Percentiles rank a stretch among this genome's conserved stretches.
Conservation (phyloP, 1,140 invertebrate species). For the Brachionus manjavacas region DNA sequence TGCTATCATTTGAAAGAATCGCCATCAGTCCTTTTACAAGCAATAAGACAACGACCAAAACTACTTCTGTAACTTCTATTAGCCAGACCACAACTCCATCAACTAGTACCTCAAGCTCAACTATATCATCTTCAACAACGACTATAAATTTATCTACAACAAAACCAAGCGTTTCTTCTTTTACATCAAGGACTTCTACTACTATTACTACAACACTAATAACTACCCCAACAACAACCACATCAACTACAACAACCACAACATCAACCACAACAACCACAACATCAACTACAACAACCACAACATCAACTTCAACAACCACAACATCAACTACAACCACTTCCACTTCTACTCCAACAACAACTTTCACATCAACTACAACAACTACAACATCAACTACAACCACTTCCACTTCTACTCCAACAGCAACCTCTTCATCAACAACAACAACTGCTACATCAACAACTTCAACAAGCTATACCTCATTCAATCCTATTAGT, state of each 20-base stretch:
- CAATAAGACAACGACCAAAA: not conserved
- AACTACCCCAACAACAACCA: not conserved
- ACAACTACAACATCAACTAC: conserved; percentile 42
- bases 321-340: conserved; percentile 44
- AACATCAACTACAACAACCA: conserved; percentile 44
- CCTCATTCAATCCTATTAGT: conserved; percentile 36
- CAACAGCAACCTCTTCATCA: conserved; percentile 14
- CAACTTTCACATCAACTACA: conserved; percentile 43
- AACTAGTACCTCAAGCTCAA: not conserved
- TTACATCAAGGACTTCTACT: too few relatives aligned
- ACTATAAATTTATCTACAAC: too few relatives aligned
- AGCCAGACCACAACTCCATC: not conserved
- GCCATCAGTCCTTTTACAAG: not conserved
- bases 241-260: conserved; percentile 27
- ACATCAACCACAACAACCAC: conserved; percentile 43
- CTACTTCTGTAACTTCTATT: not conserved
- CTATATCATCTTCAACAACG: not conserved
- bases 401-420: conserved; percentile 22
- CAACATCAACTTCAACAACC: conserved; percentile 42
- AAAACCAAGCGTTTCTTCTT: not conserved
- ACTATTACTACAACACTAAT: not conserved
- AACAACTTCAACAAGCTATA: not conserved
- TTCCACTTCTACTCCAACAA: conserved; percentile 43
- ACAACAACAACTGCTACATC: conserved; percentile 31
- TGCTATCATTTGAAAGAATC: not conserved